Base-by-base conservation (phyloP, 2,797 vertebrate genomes). In the Spea hammondii region DNA sequence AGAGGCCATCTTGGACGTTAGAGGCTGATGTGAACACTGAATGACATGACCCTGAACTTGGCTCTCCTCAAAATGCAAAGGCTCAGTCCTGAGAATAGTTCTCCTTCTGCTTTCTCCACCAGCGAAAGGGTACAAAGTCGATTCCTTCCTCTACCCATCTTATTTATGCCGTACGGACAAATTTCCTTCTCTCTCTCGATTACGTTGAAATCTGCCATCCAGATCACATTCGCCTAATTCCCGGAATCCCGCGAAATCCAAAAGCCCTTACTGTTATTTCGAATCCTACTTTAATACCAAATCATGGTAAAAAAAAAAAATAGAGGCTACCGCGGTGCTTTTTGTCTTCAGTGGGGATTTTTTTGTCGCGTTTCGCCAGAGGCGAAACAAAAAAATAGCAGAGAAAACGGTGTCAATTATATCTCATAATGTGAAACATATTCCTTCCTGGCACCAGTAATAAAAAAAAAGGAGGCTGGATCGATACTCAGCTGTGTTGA, bases 341-440 rank as follows among this genome's bases (percentile, higher is more conserved):
- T 14, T 62, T 62, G 12, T 12, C 32, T n/a, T 62, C 59, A 62
- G 59, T 62, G 59, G 59, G 59, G 59, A 62, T 62, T 62, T 62
- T 57, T 57, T 62, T 4, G n/a, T 3, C 55, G n/a, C 55, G n/a
- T 62, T 62, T 62, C 5, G 14, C 59, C 12, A 14, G 32, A 62
- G 59, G 59, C 13, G n/a, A 62, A 62, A 62, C n/a, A 62, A 12
- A 14, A 9, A 62, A 32, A 32, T 32, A 2, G n/a, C 59, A 17
- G n/a, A 62, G 59, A 62, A 17, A 17, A 62, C 59, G 7, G 59
- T 62, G 59, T 62, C 59, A 32, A 62, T 62, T 2, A 62, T 62
- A 14, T 62, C 14, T 62, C 59, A 12, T 62, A 62, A 62, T 62
- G 59, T 32, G 59, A 62, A 62, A 62, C 8, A 62, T 62, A 62